phyloP scores from a whole-genome alignment of 1,140 invertebrate species.

The Solenopsis fugax region DNA sequence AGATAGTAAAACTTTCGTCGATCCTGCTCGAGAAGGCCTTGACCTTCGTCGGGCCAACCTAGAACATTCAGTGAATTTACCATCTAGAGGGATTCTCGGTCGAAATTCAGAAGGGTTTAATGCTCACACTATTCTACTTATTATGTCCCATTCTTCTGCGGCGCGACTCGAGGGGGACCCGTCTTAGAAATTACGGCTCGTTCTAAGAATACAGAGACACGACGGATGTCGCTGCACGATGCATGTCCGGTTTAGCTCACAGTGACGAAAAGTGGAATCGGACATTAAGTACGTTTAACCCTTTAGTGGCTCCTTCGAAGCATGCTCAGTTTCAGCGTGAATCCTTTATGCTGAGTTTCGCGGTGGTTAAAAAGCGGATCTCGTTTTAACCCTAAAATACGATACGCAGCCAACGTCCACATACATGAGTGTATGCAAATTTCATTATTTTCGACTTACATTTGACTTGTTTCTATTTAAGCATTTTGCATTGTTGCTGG shows the following conservation, averaged over 20 bases:
- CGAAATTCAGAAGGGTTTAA: constrained; percentile 71
- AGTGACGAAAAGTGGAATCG: constrained; percentile 57
- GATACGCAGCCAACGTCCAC: constrained; percentile 14
- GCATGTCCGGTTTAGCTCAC: constrained; percentile 58
- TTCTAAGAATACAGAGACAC: constrained; percentile 63
- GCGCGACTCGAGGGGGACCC: constrained; percentile 48
- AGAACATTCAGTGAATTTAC: constrained; percentile 80
- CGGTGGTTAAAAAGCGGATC: constrained; percentile 45
- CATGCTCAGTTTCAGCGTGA: constrained; percentile 57
- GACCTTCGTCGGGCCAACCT: constrained; percentile 84
- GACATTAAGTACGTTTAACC: constrained; percentile 49
- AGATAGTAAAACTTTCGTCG: constrained; percentile 2
- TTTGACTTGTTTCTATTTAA: constrained; percentile 34
- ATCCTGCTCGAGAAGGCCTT: constrained; percentile 78
- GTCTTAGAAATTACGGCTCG: constrained; percentile 62
- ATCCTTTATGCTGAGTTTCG: constrained; percentile 46
- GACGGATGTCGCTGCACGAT: constrained; percentile 43
- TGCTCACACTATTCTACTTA: constrained; percentile 71
- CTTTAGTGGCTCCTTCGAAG: constrained; percentile 48
- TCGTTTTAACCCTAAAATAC: constrained; percentile 52
- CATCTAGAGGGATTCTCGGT: constrained; percentile 60
- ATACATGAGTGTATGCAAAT: constrained; percentile 55
- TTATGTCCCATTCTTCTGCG: constrained; percentile 72
- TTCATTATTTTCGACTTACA: constrained; percentile 41
- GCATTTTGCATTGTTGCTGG: background rate